Evolutionary conservation across 2,113 vertebrate species (phyloP).

Genomic region (Entelurus aequoreus): DNA sequence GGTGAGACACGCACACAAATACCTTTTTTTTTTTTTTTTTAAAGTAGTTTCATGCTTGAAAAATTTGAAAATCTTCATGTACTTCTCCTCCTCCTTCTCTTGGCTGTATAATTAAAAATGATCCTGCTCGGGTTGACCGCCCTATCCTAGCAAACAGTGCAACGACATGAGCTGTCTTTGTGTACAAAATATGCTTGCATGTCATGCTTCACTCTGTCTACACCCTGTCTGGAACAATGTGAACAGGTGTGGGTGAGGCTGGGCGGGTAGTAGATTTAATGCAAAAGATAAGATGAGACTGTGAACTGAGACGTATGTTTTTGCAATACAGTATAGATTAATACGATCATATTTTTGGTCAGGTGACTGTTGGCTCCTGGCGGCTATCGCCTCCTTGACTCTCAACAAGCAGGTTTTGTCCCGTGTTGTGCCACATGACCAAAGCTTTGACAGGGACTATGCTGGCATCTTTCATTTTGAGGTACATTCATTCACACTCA

Average conservation of each 20-base stretch:
- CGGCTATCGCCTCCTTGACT: slow-evolving; percentile 86
- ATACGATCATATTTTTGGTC: not conserved
- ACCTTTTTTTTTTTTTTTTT: not conserved
- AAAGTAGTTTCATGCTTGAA: slow-evolving; percentile 23
- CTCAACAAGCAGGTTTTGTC: slow-evolving; percentile 76
- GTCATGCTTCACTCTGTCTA: not conserved
- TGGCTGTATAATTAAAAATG: not conserved
- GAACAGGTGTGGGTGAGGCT: not conserved
- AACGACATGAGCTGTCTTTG: slow-evolving; percentile 5
- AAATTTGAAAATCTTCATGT: not conserved
- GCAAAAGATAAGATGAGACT: not conserved
- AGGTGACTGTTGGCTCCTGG: slow-evolving; percentile 92
- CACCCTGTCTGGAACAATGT: slow-evolving; percentile 15
- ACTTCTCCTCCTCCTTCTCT: not conserved
- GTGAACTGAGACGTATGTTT: slow-evolving; percentile 6
- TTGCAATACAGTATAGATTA: not conserved
- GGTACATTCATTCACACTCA: slow-evolving; percentile 54
- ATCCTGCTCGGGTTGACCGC: not conserved
- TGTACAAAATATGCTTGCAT: slow-evolving; percentile 1
- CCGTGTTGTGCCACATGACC: slow-evolving; percentile 78
- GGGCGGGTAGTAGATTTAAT: not conserved
- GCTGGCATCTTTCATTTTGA: slow-evolving; percentile 91
- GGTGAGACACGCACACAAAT: slow-evolving; percentile 62
- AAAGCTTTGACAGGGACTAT: slow-evolving; percentile 76
- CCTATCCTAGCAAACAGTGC: not conserved